A percentile compares a stretch with the other conserved stretches of the same genome.
phyloP scores from a whole-genome alignment of 2,797 vertebrate species.

The Mus spretus region DNA sequence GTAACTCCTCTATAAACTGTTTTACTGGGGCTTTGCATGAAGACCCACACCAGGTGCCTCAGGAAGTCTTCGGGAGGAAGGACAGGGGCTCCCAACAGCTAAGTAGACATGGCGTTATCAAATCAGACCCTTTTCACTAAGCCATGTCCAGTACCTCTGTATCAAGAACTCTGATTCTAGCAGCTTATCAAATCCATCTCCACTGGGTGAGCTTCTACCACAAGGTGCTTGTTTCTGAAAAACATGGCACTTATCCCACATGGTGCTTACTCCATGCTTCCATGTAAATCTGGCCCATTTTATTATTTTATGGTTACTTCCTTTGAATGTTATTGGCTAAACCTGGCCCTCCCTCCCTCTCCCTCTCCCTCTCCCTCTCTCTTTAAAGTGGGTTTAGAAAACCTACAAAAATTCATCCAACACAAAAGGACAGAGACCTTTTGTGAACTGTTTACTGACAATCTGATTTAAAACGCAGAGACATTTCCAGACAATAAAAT shows the following conservation, averaged over 20 bases:
- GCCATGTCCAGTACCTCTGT: neutral
- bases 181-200: neutral
- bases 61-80: neutral
- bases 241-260: neutral
- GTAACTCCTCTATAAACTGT: neutral
- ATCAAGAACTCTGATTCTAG: neutral
- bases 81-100: neutral
- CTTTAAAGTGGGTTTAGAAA: neutral
- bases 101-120: neutral
- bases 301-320: slow-evolving; percentile 33
- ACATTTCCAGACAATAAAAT: slow-evolving; percentile 1
- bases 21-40: neutral
- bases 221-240: neutral
- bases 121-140: neutral
- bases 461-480: slow-evolving; percentile 26
- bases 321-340: slow-evolving; percentile 35
- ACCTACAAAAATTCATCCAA: neutral
- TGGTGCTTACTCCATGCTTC: neutral
- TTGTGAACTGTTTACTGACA: neutral
- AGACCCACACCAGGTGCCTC: neutral
- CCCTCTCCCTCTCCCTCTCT: no score
- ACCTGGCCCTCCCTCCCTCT: neutral
- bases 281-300: neutral
- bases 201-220: neutral
- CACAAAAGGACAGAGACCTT: neutral